These are phyloP conservation scores for Colossoma macropomum DNA, from an alignment of 2,113 vertebrate genomes.

Conservation along the genomic window DNA sequence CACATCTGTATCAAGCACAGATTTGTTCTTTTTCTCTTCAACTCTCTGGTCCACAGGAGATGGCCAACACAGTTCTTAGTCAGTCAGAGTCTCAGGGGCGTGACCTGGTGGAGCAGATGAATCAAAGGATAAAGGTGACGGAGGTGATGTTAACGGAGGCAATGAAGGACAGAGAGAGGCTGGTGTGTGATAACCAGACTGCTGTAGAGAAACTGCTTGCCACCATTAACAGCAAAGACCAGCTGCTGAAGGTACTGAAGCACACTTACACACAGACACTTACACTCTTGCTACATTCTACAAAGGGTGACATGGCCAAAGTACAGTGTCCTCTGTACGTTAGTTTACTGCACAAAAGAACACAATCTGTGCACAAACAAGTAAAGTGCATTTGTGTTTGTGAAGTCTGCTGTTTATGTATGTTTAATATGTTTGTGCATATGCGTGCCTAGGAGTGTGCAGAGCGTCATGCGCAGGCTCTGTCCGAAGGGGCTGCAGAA, in stretches of 20 bases:
- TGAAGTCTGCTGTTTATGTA: not conserved
- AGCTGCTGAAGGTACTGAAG: constrained; percentile 75
- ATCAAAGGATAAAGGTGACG: constrained; percentile 78
- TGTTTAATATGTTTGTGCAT: not conserved
- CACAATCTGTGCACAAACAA: too few relatives aligned
- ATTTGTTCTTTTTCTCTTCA: not conserved
- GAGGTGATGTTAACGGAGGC: constrained; percentile 77
- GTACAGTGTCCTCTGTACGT: too few relatives aligned
- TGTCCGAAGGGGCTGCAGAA: constrained; percentile 73
- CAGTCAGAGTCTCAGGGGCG: constrained; percentile 69
- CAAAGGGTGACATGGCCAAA: too few relatives aligned
- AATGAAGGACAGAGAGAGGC: constrained; percentile 75
- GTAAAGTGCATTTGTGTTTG: not conserved
- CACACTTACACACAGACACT: not conserved
- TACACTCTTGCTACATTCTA: not conserved
- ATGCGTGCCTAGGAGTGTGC: constrained; percentile 70
- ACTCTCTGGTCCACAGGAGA: constrained; percentile 62
- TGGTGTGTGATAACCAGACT: constrained; percentile 77
- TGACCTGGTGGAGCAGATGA: constrained; percentile 77
- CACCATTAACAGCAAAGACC: constrained; percentile 80
- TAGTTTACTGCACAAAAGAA: too few relatives aligned
- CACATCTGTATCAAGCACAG: not conserved
- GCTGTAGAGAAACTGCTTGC: constrained; percentile 77
- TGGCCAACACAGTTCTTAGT: constrained; percentile 68
- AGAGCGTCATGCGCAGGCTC: constrained; percentile 74